Base-by-base conservation (phyloP, 2,797 vertebrate genomes). In the Salarias fasciatus region DNA sequence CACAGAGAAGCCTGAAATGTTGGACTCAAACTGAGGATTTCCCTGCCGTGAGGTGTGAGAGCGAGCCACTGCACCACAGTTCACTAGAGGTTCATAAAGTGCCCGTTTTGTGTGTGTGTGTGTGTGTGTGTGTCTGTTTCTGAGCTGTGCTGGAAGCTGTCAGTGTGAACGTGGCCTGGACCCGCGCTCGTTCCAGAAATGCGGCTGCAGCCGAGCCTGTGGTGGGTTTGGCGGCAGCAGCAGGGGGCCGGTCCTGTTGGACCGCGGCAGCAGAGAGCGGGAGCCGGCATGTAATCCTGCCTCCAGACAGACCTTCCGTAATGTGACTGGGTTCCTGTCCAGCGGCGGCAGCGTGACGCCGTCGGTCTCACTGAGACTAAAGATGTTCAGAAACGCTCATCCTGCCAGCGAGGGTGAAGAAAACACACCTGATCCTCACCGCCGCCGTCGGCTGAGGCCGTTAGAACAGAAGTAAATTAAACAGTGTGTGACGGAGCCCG, bases 391-490 rank as follows among this genome's bases (percentile, higher is more conserved):
- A 47, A 36, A 57, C 37, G 49, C 8, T 35, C 6, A 42, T 14
- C 30, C 11, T 61, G 53, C 56, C 44, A 30, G 51, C 28, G 64
- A 52, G 60, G 55, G 61, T 48, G 70, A 54, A 12, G 45, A 45
- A 14, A 3, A 18, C 43, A 65, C 43, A 53, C 77, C 36, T 44
- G 56, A 56, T 77, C 15, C 66, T 64, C 57, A 58, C 42, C 57
- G 57, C 61, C 53, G 75, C 75, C 75, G 62, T 75, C 69, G 68
- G 56, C 69, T 68, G 55, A 42, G 69, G 51, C 79, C 38, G 69
- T 64, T 74, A 73, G 53, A 63, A 69, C 47, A 38, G 13, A 68
- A 61, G 53, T 64, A 66, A 66, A 77, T 77, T 67, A 66, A 60
- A 71, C 37, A 63, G 30, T 48, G 53, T 62, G 53, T 73, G 48